Conservation (phyloP, 2,797 vertebrate species). For the Acipenser oxyrinchus region DNA sequence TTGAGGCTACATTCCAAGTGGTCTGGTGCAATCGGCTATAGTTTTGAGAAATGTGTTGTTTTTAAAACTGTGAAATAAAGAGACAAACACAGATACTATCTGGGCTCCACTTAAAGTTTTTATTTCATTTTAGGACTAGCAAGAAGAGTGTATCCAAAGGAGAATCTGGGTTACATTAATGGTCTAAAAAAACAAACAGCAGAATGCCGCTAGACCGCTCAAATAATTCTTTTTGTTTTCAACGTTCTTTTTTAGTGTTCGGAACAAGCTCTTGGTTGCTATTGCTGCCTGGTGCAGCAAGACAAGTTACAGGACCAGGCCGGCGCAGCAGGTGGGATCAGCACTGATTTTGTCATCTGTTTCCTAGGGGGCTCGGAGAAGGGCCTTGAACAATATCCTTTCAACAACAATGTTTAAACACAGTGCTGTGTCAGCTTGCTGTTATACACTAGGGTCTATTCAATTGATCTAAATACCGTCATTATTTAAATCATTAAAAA, state of each 20-base stretch:
- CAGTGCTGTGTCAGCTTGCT: not conserved
- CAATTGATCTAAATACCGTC: not conserved
- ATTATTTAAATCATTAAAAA: not conserved
- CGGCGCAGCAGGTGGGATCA: conserved; percentile 49
- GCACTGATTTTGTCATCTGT: conserved; percentile 75
- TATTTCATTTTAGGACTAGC: not conserved
- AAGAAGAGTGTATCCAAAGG: not conserved
- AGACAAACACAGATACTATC: not conserved
- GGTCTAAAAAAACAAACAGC: too few species aligned
- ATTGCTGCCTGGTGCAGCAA: conserved; percentile 86
- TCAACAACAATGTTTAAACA: not conserved
- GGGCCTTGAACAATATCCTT: conserved; percentile 97
- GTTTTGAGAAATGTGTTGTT: not conserved
- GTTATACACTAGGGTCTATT: not conserved
- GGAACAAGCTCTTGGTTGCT: conserved; percentile 82
- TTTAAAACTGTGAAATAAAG: not conserved
- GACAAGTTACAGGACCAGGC: conserved; percentile 65
- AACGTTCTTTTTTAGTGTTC: conserved; percentile 53
- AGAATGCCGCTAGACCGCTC: too few species aligned
- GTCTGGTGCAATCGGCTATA: not conserved
- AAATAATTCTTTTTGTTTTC: not conserved
- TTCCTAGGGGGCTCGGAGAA: conserved; percentile 93
- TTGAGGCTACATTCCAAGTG: not conserved
- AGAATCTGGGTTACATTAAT: not conserved
- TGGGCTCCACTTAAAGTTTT: not conserved